These are phyloP conservation scores for Chaetodon trifasciatus DNA, from an alignment of 2,797 vertebrate species.

Conservation along the genomic window DNA sequence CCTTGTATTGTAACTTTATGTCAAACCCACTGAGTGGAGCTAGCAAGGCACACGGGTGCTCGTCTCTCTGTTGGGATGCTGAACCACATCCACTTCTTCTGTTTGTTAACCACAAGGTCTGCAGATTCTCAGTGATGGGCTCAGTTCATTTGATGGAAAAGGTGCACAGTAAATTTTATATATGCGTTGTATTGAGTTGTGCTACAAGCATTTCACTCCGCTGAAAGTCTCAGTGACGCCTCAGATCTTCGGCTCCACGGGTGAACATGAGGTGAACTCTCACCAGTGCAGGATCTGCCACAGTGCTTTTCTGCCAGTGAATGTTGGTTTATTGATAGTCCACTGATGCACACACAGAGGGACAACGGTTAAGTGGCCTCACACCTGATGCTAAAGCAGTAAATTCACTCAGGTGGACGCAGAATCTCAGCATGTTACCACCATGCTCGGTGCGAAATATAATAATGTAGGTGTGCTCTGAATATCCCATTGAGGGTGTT, in stretches of 20 bases:
- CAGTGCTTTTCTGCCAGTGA: conserved; percentile 29
- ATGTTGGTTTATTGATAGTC: conserved; percentile 14
- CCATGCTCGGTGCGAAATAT: neutral
- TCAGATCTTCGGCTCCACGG: conserved; percentile 38
- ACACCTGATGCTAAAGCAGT: conserved; percentile 5
- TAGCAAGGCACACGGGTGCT: conserved; percentile 21
- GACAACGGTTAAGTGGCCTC: neutral
- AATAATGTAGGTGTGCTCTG: neutral
- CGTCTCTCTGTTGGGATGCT: conserved; percentile 25
- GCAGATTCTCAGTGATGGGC: conserved; percentile 43
- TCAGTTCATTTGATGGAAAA: conserved; percentile 41
- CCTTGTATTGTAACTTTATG: conserved; percentile 50
- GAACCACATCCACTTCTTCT: conserved; percentile 40
- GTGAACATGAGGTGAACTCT: conserved; percentile 51
- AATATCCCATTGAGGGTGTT: neutral
- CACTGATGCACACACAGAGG: neutral
- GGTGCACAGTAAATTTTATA: conserved; percentile 37
- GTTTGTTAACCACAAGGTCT: conserved; percentile 45
- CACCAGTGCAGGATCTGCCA: conserved; percentile 37
- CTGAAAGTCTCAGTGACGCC: conserved; percentile 61
- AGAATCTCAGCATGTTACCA: conserved; percentile 8
- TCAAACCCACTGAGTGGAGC: conserved; percentile 31
- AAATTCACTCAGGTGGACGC: neutral
- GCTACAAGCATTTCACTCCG: conserved; percentile 58
- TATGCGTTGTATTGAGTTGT: conserved; percentile 46